Evolutionary conservation across 1,140 invertebrate genomes (phyloP).

Genomic region (Theocolax elegans): DNA sequence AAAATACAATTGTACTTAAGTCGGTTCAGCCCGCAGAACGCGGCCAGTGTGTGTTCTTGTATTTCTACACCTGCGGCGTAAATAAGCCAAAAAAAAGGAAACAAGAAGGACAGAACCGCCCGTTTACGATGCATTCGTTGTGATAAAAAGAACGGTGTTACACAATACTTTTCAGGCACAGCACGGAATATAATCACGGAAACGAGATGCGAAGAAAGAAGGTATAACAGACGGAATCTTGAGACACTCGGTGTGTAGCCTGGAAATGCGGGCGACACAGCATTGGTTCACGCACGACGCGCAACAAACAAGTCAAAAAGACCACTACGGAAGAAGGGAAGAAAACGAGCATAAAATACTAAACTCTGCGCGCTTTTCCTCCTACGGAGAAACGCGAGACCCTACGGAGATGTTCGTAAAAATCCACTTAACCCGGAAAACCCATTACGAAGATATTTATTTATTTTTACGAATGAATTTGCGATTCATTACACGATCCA

Average conservation of each 20-base stretch:
- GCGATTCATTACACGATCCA: neutral
- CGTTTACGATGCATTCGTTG: conserved; percentile 4
- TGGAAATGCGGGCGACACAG: neutral
- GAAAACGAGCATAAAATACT: too few relatives aligned
- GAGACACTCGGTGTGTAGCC: neutral
- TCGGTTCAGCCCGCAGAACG: neutral
- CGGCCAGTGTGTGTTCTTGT: neutral
- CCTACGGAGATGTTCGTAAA: neutral
- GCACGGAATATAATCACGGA: conserved; percentile 7
- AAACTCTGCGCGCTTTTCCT: too few relatives aligned
- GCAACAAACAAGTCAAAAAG: neutral
- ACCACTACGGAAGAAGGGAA: neutral
- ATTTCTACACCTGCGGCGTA: neutral
- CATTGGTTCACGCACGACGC: neutral
- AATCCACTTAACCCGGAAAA: conserved; percentile 22
- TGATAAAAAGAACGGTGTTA: neutral
- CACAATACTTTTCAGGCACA: conserved; percentile 1
- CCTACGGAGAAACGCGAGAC: too few relatives aligned
- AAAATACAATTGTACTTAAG: neutral
- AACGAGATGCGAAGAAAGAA: neutral
- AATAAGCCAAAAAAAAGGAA: conserved; percentile 8
- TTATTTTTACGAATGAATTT: neutral
- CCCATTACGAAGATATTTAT: neutral
- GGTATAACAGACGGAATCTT: neutral
- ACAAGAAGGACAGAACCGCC: too few relatives aligned